Evolutionary conservation across 2,888 invertebrate genomes (phyloP).

Genomic region (Eupithecia tripunctaria): DNA sequence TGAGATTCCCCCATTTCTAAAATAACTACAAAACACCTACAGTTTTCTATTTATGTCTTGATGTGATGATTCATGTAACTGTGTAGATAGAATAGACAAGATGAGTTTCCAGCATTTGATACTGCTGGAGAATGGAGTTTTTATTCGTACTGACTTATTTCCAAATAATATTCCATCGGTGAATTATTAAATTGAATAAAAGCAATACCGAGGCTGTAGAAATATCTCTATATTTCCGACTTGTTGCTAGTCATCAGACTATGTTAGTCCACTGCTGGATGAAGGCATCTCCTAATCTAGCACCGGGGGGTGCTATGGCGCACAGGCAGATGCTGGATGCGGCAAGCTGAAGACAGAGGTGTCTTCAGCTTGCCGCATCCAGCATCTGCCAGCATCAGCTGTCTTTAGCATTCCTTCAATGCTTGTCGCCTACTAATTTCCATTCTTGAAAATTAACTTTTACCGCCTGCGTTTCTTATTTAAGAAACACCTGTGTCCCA

Average conservation of each 20-base stretch:
- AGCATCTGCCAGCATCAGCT: too few species aligned
- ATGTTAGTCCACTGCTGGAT: too few species aligned
- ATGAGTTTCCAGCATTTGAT: conserved; percentile 2
- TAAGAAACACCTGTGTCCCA: background rate
- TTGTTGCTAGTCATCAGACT: background rate
- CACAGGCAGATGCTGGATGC: too few species aligned
- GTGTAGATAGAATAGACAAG: background rate
- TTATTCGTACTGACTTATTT: background rate
- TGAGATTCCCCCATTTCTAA: conserved; percentile 33
- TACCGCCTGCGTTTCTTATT: background rate
- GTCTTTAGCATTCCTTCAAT: too few species aligned
- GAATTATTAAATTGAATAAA: background rate
- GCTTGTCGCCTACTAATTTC: background rate
- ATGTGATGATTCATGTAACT: conserved; percentile 3
- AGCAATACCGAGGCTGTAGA: background rate
- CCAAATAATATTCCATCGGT: background rate
- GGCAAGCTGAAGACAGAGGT: too few species aligned
- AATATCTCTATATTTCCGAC: background rate
- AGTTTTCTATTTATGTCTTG: conserved; percentile 30
- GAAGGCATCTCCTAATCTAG: too few species aligned
- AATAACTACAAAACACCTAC: conserved; percentile 35
- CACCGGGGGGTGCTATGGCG: too few species aligned
- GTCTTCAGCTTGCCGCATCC: too few species aligned
- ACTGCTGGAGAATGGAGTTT: background rate
- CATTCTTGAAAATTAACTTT: background rate